phyloP scores from a whole-genome alignment of 2,888 invertebrate genomes.

The Seira musarum region DNA sequence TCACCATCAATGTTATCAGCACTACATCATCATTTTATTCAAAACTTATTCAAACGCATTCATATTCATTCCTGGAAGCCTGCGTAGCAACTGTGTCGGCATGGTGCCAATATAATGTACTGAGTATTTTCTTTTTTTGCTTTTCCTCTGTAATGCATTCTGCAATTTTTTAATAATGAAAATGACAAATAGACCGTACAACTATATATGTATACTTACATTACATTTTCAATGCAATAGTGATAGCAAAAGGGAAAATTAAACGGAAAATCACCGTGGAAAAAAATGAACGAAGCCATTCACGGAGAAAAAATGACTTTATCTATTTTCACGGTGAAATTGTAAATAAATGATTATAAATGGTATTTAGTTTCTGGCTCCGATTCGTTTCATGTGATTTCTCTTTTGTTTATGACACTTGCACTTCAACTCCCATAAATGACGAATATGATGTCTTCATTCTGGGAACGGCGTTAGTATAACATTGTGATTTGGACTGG shows the following conservation, averaged over 20 bases:
- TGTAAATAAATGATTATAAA: not conserved
- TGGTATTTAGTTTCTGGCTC: not conserved
- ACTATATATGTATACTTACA: too few species aligned
- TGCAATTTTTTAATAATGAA: not conserved
- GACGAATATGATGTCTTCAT: too few species aligned
- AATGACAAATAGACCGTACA: not conserved
- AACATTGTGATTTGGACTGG: not conserved
- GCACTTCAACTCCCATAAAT: conserved; percentile 38
- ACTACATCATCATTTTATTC: not conserved
- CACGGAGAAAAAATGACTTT: not conserved
- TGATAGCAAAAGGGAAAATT: not conserved
- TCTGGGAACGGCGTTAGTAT: not conserved
- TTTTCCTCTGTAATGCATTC: not conserved
- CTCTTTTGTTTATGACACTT: conserved; percentile 43
- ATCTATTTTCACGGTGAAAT: not conserved
- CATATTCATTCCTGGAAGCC: too few species aligned
- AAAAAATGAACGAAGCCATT: not conserved
- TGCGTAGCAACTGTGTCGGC: too few species aligned
- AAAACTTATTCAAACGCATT: too few species aligned
- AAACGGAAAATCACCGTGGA: not conserved
- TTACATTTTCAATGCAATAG: too few species aligned
- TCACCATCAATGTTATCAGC: not conserved
- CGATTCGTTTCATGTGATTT: conserved; percentile 40
- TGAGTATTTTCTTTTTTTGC: not conserved
- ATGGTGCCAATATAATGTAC: conserved; percentile 14